Evolutionary conservation across 2,797 vertebrate genomes (phyloP), one percentile per base, ranked within the genome.

Genomic region (Megalops cyprinoides): DNA sequence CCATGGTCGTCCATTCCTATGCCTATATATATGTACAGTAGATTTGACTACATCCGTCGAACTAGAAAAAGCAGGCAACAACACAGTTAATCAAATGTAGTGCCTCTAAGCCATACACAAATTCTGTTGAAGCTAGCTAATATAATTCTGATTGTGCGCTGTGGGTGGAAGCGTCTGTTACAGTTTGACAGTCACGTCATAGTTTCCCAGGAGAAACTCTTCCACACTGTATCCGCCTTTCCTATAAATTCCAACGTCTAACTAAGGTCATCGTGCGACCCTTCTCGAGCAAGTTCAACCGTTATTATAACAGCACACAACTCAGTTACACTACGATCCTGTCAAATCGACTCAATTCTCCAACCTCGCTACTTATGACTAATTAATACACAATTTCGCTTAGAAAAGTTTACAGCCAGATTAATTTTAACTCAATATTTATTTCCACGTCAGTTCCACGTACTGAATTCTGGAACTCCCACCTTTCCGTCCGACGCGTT

Each of bases 1-100:
- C 88, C 89, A 58, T 84, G 88, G 79, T 92, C 91, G 85, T 93
- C 94, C 94, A 94, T 94, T 84, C 90, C 92, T 82, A 67, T 80
- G 39, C 67, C 62, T 6, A 90, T 86, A 86, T 86, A 90, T 87
- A 90, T 76, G n/a, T n/a, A n/a, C n/a, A n/a, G n/a, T n/a, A 28
- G 87, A 86, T 84, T 89, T 91, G 78, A 88, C 84, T 81, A 85
- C 89, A 87, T 88, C 90, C 86, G 82, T 86, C 77, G 86, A 85
- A 86, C 91, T 93, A 48, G 53, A 78, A 84, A 85, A 90, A 84
- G 89, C 77, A 91, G 81, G 86, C 86, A 91, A 83, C 87, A 79
- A 76, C 44, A 87, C 82, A 91, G 23, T 84, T 87, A 53, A 39
- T 79, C 49, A 77, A 84, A 90, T 58, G 56, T 89, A 65, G 83